Evolutionary conservation across 1,140 invertebrate species (phyloP).

Genomic region (Aphis craccivora): DNA sequence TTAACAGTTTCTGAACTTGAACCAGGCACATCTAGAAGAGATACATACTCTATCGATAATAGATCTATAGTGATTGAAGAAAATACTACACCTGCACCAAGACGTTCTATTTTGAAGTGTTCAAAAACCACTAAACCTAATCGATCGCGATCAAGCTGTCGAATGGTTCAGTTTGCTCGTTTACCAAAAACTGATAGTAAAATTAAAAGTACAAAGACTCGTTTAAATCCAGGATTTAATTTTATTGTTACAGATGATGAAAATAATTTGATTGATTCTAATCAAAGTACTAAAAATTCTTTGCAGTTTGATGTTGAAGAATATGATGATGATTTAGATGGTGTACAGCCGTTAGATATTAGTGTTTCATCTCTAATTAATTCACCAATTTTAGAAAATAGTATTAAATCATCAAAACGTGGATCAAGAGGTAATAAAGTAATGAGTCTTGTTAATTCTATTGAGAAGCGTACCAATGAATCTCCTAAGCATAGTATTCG

Average conservation of each 20-base stretch:
- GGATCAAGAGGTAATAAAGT: constrained; percentile 53
- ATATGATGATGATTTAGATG: constrained; percentile 50
- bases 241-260: constrained; percentile 13
- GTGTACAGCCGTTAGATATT: constrained; percentile 41
- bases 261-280: neutral
- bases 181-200: constrained; percentile 45
- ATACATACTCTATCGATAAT: constrained; percentile 26
- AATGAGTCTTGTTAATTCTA: constrained; percentile 43
- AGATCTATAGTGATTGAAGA: neutral
- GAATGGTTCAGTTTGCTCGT: constrained; percentile 53
- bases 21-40: constrained; percentile 27
- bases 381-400: constrained; percentile 44
- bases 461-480: constrained; percentile 40
- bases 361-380: constrained; percentile 41
- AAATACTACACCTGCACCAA: constrained; percentile 33
- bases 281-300: neutral
- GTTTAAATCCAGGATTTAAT: neutral
- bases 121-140: constrained; percentile 39
- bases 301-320: neutral
- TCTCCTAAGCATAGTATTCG: constrained; percentile 3
- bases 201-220: constrained; percentile 27
- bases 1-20: neutral
- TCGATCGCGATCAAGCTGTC: neutral
- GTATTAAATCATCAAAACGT: constrained; percentile 18
- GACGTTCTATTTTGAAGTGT: constrained; percentile 41